Conservation (phyloP, 1,140 invertebrate species). For the Sinonovacula constricta region DNA sequence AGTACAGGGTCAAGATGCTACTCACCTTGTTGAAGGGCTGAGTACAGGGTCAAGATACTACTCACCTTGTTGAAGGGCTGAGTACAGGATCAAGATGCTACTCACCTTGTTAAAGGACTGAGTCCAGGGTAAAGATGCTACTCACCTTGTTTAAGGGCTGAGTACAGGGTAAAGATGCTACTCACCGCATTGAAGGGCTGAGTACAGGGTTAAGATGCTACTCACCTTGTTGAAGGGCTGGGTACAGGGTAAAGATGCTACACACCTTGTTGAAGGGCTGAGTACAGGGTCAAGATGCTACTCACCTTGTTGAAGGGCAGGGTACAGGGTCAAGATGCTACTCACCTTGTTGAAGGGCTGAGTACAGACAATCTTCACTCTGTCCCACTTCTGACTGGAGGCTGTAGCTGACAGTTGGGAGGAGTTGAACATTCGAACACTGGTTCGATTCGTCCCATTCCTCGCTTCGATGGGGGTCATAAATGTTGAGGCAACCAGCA, state of each 20-base stretch:
- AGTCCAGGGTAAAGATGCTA: no score
- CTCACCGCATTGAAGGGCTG: no score
- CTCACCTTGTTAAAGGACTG: no score
- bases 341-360: conserved; percentile 90
- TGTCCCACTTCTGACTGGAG: conserved; percentile 87
- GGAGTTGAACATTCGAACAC: conserved; percentile 87
- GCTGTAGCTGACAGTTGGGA: conserved; percentile 82
- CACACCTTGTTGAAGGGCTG: background rate
- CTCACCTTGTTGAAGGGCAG: background rate
- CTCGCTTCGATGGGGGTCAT: conserved; percentile 88
- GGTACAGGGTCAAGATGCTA: background rate
- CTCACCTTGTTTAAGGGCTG: no score
- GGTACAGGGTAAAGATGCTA: background rate
- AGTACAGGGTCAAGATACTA: no score
- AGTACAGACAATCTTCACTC: conserved; percentile 89
- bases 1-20: no score
- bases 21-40: no score
- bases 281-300: background rate
- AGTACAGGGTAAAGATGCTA: no score
- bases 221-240: background rate
- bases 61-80: no score
- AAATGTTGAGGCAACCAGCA: conserved; percentile 89
- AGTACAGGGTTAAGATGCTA: background rate
- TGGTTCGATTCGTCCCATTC: conserved; percentile 83
- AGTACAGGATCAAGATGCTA: no score